phyloP scores from a whole-genome alignment of 2,113 vertebrate genomes.

The Heloderma charlesbogerti region DNA sequence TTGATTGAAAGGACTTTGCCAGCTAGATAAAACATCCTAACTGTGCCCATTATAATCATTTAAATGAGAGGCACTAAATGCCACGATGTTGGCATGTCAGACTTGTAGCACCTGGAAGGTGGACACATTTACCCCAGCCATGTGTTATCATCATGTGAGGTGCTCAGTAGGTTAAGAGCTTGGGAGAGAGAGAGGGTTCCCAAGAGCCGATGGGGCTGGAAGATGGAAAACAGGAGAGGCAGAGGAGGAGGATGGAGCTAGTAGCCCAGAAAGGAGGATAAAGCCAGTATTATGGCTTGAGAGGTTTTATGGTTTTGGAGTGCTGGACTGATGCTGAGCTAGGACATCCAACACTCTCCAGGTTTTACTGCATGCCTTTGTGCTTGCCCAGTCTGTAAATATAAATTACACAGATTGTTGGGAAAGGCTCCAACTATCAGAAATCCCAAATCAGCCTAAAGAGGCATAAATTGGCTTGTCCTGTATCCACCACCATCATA shows the following conservation, averaged over 20 bases:
- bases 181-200: neutral
- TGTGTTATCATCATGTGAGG: neutral
- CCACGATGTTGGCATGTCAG: neutral
- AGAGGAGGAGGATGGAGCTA: too few species aligned
- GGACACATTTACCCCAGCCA: neutral
- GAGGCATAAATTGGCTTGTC: neutral
- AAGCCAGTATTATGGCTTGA: neutral
- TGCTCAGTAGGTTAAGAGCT: neutral
- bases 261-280: neutral
- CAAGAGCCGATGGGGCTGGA: neutral
- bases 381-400: neutral
- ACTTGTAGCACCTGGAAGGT: neutral
- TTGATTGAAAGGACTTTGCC: slow-evolving; percentile 19
- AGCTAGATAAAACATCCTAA: neutral
- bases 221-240: too few species aligned
- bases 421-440: neutral
- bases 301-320: neutral
- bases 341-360: too few species aligned
- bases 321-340: too few species aligned
- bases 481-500: neutral
- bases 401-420: neutral
- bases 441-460: neutral
- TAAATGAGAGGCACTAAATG: slow-evolving; percentile 8
- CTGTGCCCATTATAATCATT: neutral
- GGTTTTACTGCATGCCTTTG: neutral